phyloP scores from a whole-genome alignment of 92 coral and sea anemone genomes.

The Siderastrea radians region DNA sequence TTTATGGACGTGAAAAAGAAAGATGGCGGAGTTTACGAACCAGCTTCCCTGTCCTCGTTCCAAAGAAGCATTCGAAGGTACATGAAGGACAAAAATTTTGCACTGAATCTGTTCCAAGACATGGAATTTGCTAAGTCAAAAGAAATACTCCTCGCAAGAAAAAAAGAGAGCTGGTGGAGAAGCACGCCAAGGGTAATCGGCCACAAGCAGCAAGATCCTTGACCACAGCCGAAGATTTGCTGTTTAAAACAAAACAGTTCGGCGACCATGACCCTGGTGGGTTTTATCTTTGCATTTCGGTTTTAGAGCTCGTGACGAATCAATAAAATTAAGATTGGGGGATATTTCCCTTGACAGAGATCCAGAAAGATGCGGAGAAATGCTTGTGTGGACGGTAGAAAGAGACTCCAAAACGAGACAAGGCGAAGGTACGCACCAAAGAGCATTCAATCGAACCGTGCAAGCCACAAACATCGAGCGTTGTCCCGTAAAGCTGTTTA shows the following conservation, averaged over 20 bases:
- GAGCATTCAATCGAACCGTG: slow-evolving; percentile 42
- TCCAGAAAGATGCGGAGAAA: slow-evolving; percentile 16
- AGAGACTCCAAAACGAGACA: slow-evolving; percentile 38
- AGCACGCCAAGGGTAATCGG: slow-evolving; percentile 38
- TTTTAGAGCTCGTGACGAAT: slow-evolving; percentile 63
- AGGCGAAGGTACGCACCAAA: slow-evolving; percentile 10
- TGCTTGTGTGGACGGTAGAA: slow-evolving; percentile 39
- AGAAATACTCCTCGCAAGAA: slow-evolving; percentile 1
- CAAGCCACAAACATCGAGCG: slow-evolving; percentile 50
- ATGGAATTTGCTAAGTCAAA: background rate
- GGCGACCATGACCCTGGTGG: slow-evolving; percentile 49
- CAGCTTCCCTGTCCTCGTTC: slow-evolving; percentile 32
- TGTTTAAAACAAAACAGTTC: slow-evolving; percentile 12
- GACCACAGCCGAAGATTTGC: slow-evolving; percentile 24
- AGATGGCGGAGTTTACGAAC: slow-evolving; percentile 43
- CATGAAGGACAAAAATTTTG: slow-evolving; percentile 13
- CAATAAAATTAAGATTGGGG: slow-evolving; percentile 44
- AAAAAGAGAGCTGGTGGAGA: slow-evolving; percentile 1
- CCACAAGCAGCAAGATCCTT: slow-evolving; percentile 30
- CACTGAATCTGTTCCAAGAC: slow-evolving; percentile 13
- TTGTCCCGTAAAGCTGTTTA: slow-evolving; percentile 44
- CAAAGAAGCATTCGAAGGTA: slow-evolving; percentile 35
- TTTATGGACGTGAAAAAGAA: slow-evolving; percentile 39
- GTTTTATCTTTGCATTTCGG: slow-evolving; percentile 53
- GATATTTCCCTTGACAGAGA: slow-evolving; percentile 39